Evolutionary conservation across 1,140 invertebrate genomes (phyloP), one percentile per base, ranked within the genome.

Genomic region (Ceratina japonica): DNA sequence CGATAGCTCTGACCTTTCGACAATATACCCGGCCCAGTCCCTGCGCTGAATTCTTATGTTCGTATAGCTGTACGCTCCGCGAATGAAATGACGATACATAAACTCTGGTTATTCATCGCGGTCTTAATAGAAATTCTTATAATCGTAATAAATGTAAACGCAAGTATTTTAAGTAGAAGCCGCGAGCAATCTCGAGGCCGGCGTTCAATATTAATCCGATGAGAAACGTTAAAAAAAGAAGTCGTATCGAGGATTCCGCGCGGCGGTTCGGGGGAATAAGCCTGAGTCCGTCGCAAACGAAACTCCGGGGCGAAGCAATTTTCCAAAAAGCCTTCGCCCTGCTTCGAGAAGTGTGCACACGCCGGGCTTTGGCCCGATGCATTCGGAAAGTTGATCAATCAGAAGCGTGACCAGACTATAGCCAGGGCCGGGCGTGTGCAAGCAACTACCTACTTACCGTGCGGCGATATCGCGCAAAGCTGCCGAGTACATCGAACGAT

Each of bases 341-440:
- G 24, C 31, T 16, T 44, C 10, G 37, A 56, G 54, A 56, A 65
- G 58, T 49, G 63, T 44, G 37, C 37, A 44, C 37, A 44, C 54
- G 51, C 15, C 75, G 10, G 8, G 13, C 51, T n/a, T 22, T 44
- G 71, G 66, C 59, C 52, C 58, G 27, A 72, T 71, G 59, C 59
- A 78, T 77, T 71, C 24, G 64, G 20, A 66, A 77, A 78, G 66
- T 77, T 76, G 79, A 81, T 81, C 79, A 69, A 75, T 80, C 64
- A 75, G 66, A 65, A 77, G 59, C 74, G 68, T 71, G 54, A 81
- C 68, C 24, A 51, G 44, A 78, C 75, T 58, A 22, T 15, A 59
- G 16, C 54, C n/a, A 18, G 58, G 37, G 51, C 37, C 20, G 58
- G 24, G 51, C 52, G 15, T 70, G 74, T 24, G 59, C 74, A 64